Conservation (phyloP, 2,113 vertebrate genomes). For the Neotragus pygmaeus region DNA sequence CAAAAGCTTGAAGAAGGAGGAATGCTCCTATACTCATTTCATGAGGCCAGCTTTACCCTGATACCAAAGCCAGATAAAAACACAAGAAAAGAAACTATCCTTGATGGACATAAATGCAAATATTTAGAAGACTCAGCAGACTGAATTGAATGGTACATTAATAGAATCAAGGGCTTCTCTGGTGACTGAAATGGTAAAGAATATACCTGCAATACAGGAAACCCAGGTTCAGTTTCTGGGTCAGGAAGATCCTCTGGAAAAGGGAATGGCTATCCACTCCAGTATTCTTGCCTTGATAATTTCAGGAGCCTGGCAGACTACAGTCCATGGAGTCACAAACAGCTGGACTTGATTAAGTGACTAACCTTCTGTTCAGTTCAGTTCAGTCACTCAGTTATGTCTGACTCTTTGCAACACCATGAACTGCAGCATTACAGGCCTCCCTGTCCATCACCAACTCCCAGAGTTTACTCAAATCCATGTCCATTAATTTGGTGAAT, state of each 20-base stretch:
- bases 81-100: not conserved
- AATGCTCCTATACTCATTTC: not conserved
- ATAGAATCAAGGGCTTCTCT: not conserved
- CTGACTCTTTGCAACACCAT: not conserved
- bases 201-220: not conserved
- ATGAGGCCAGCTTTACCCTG: not conserved
- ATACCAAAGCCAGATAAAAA: not conserved
- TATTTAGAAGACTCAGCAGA: not conserved
- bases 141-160: not conserved
- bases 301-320: not conserved
- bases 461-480: not conserved
- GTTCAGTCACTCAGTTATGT: rapidly evolving
- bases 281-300: not conserved
- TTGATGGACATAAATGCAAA: not conserved
- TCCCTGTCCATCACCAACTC: not conserved
- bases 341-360: not conserved
- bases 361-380: not conserved
- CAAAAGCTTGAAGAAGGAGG: not conserved
- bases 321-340: not conserved
- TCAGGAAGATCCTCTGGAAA: not conserved
- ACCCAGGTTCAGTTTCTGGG: not conserved
- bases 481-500: not conserved
- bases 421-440: not conserved
- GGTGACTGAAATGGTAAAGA: not conserved
- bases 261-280: not conserved